Conservation (phyloP, 2,113 vertebrate genomes). For the Channa maculata region DNA sequence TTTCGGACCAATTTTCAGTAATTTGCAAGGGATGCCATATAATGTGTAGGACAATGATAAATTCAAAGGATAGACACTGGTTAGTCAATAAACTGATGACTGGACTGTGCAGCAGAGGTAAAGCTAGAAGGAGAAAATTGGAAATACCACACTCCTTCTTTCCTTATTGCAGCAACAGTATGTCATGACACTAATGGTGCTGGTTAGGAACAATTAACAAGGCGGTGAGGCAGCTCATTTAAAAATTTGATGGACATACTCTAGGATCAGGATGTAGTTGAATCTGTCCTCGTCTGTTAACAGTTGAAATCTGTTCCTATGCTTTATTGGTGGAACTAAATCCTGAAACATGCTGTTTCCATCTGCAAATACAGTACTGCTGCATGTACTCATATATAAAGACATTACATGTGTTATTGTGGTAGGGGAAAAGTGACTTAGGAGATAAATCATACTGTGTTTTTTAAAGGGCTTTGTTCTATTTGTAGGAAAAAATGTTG, state of each 20-base stretch:
- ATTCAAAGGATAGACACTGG: background rate
- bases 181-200: constrained; percentile 14
- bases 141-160: constrained; percentile 4
- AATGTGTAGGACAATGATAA: background rate
- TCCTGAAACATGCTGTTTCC: background rate
- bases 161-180: constrained; percentile 17
- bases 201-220: constrained; percentile 38
- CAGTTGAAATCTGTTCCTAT: background rate
- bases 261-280: background rate
- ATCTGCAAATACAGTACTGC: background rate
- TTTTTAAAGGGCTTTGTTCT: background rate
- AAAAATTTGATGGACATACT: constrained; percentile 20
- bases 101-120: background rate
- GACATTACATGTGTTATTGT: background rate
- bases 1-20: background rate
- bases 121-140: background rate
- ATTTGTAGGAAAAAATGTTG: background rate
- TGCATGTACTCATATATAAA: background rate
- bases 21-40: background rate
- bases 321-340: background rate
- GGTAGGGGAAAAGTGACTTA: no score
- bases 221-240: constrained; percentile 9
- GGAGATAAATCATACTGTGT: no score
- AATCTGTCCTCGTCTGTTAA: background rate
- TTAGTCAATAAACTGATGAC: background rate